Percentiles rank a stretch among this genome's conserved stretches.
Conservation (phyloP, 2,888 invertebrate species). For the Macrostomum cliftonense region DNA sequence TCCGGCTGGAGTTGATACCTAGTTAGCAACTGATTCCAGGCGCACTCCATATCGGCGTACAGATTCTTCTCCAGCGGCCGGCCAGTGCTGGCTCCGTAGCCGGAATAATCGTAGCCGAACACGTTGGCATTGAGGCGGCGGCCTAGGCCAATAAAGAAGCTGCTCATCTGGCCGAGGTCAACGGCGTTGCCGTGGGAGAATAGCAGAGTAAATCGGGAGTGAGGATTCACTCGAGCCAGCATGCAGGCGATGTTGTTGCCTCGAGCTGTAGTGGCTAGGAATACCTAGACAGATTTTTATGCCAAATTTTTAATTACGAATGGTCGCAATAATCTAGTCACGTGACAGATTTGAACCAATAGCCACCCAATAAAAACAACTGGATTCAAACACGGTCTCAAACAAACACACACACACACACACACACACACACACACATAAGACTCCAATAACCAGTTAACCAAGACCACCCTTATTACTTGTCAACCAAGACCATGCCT, state of each 20-base stretch:
- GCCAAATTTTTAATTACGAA: no score
- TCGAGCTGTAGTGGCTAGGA: background rate
- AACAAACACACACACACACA: no score
- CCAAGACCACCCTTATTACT: no score
- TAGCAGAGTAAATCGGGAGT: constrained; percentile 56
- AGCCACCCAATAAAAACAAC: no score
- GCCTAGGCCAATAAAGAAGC: constrained; percentile 7
- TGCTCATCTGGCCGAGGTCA: background rate
- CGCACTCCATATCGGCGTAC: constrained; percentile 90
- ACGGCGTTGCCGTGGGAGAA: constrained; percentile 89
- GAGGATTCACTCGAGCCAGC: constrained; percentile 39
- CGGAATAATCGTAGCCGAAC: constrained; percentile 57
- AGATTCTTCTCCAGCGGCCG: constrained; percentile 92
- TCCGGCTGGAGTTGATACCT: constrained; percentile 75
- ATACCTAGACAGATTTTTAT: no score
- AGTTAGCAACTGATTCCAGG: constrained; percentile 74
- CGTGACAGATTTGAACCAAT: no score
- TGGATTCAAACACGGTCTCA: no score
- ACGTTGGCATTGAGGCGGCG: constrained; percentile 49
- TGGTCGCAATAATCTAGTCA: no score
- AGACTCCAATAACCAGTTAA: no score
- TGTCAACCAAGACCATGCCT: no score
- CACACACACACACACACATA: no score
- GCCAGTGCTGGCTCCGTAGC: constrained; percentile 77
- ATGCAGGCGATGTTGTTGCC: constrained; percentile 81